Base-by-base conservation (phyloP, 2,888 invertebrate species). In the Barypeithes pellucidus region DNA sequence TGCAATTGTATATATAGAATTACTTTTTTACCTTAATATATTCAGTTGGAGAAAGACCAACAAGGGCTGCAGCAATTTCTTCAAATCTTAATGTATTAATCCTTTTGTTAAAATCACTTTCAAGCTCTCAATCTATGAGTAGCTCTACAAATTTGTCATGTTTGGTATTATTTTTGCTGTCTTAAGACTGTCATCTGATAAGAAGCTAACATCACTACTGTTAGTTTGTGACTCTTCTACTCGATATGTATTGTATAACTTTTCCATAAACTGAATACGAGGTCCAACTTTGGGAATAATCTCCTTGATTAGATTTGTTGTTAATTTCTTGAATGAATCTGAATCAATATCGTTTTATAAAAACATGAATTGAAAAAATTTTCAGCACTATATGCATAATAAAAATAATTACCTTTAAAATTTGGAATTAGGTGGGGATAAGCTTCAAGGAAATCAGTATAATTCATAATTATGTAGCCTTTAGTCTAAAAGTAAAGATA, bases 111-210 rank as follows among this genome's bases (percentile, higher is more conserved):
- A 60, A 9, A 18, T 60, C 41, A 18, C 22, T 18, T 7, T 60
- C 41, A 4, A 41, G 18, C 20, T 60, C 60, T 2, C 41, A 11
- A 41, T 60, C 60, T 2, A 33, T 11, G 20, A 60, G 5, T 2
- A 60, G 22, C 12, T 60, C 60, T 16, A 60, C 41, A 18, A 60
- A 41, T 36, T 60, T 60, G 20, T 60, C 60, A 5, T n/a, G 14
- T 39, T 12, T 3, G 39, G 39, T 39, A 9, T 12, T 12, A 39
- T 12, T 54, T 57, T 57, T n/a, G 57, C 57, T 33, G 36, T 39
- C 8, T 12, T 39, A 39, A 8, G 36, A 39, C 36, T 39, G 36
- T 39, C 12, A 8, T 2, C 12, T 39, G 36, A 12, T 39, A 12
- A 11, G 36, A 39, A 4, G 24, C 24, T 24, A 24, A 24, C 24